A percentile compares a stretch with the other conserved stretches of the same genome.
Evolutionary conservation across 37 sponge, comb jelly and placozoan species (phyloP).

Genomic region (Hormiphora californensis): DNA sequence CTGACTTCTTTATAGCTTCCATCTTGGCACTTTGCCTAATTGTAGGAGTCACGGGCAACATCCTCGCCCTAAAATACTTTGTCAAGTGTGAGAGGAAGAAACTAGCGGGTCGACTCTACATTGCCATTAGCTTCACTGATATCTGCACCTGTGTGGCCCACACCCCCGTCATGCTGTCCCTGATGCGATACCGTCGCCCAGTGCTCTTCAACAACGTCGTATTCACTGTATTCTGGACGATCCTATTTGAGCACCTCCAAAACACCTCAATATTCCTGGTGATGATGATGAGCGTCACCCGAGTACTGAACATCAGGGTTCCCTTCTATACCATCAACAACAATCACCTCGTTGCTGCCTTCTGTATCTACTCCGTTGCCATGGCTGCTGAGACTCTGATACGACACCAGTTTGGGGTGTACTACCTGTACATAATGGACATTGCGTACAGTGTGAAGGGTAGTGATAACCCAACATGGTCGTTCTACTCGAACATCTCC

Average conservation of each 20-base stretch:
- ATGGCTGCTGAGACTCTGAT: not conserved
- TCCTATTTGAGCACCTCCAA: constrained; percentile 24
- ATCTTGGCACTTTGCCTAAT: not conserved
- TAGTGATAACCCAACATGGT: not conserved
- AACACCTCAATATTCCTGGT: constrained; percentile 29
- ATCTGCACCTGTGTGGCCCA: constrained; percentile 17
- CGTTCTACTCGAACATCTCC: not conserved
- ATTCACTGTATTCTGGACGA: constrained; percentile 26
- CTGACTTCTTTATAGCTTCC: not conserved
- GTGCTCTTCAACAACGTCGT: not conserved
- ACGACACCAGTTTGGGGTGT: constrained; percentile 12
- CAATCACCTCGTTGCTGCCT: not conserved
- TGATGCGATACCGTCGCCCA: not conserved
- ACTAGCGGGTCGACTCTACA: constrained; percentile 2
- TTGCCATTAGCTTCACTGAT: not conserved
- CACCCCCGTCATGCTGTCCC: not conserved
- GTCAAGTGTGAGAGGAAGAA: not conserved
- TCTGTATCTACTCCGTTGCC: not conserved
- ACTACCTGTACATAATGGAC: constrained; percentile 24
- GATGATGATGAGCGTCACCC: constrained; percentile 48
- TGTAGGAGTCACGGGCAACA: constrained; percentile 8
- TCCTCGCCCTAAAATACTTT: constrained; percentile 15
- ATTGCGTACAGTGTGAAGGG: constrained; percentile 35
- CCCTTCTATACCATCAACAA: constrained; percentile 15
- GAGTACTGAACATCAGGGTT: not conserved